Evolutionary conservation across 2,888 invertebrate species (phyloP), one percentile per base, ranked within the genome.

Genomic region (Drepanosiphum platanoidis): DNA sequence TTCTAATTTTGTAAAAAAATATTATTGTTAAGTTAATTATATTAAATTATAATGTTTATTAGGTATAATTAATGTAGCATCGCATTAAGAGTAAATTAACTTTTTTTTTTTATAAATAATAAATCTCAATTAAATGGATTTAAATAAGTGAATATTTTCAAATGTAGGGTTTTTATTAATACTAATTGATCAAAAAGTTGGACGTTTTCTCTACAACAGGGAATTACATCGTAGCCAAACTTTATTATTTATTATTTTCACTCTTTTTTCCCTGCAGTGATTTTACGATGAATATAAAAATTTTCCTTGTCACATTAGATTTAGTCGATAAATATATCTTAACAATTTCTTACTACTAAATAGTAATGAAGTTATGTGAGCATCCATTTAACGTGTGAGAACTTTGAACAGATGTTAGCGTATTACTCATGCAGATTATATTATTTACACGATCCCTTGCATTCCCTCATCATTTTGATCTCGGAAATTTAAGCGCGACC

Each of bases 361-460:
- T 58, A 81, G 7, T 39, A 81, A 81, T 36, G 70, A 13, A 71
- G 22, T 71, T 70, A 58, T 27, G n/a, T n/a, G 7, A 71, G 2
- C 36, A 22, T 7, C 58, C 58, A 30, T 58, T 81, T 81, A 58
- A 80, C 13, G 68, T 36, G 70, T 81, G 80, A 81, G 80, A 81
- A 30, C 71, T 81, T 81, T 27, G 30, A 39, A 70, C 70, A 81
- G 70, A 58, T 81, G 58, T 58, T 36, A 39, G 22, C 58, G 52
- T 70, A 52, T 70, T 80, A 80, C 36, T 68, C 18, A 52, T 52
- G 58, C 30, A 36, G 52, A 70, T 58, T 71, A 71, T 34, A 52
- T 79, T 70, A 70, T 81, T 81, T 81, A 81, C 58, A 36, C 80
- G 30, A 81, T 70, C 13, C 30, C 9, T 27, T 15, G 46, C 32